Evolutionary conservation across 2,797 vertebrate genomes (phyloP).

Genomic region (Paedocypris micromegethes): DNA sequence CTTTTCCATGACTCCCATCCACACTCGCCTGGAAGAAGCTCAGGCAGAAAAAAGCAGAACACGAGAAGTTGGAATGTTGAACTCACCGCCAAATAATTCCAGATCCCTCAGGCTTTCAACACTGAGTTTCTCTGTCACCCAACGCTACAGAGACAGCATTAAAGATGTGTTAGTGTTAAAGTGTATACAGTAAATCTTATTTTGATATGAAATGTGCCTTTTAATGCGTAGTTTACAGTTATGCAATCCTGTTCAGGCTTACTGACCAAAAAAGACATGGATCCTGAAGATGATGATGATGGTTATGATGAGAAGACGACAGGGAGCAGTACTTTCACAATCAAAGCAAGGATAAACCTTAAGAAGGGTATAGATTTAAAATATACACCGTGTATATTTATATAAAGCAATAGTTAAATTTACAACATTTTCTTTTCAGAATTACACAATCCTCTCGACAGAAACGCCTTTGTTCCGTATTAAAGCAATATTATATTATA

Average conservation of each 20-base stretch:
- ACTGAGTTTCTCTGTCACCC: constrained; percentile 98
- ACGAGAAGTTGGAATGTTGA: constrained; percentile 3
- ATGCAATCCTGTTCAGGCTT: not conserved
- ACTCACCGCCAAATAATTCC: constrained; percentile 95
- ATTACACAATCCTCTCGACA: too few species aligned
- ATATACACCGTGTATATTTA: not conserved
- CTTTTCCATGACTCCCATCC: constrained; percentile 16
- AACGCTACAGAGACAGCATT: constrained; percentile 73
- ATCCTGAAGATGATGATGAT: constrained; percentile 56
- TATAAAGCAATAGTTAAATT: too few species aligned
- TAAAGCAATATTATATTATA: too few species aligned
- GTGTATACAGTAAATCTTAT: not conserved
- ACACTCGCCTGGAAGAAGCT: constrained; percentile 24
- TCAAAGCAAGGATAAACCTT: constrained; percentile 36
- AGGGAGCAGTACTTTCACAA: constrained; percentile 55
- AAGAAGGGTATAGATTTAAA: constrained; percentile 40
- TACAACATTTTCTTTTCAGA: too few species aligned
- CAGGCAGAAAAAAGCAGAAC: constrained; percentile 32
- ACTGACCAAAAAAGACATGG: constrained; percentile 81
- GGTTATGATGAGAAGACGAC: not conserved
- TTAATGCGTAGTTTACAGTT: not conserved
- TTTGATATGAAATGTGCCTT: not conserved
- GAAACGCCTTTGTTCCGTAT: too few species aligned
- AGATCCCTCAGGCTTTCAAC: constrained; percentile 98
- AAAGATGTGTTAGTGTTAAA: constrained; percentile 27